Base-by-base conservation (phyloP, 1,140 invertebrate species). In the Diabrotica undecimpunctata region DNA sequence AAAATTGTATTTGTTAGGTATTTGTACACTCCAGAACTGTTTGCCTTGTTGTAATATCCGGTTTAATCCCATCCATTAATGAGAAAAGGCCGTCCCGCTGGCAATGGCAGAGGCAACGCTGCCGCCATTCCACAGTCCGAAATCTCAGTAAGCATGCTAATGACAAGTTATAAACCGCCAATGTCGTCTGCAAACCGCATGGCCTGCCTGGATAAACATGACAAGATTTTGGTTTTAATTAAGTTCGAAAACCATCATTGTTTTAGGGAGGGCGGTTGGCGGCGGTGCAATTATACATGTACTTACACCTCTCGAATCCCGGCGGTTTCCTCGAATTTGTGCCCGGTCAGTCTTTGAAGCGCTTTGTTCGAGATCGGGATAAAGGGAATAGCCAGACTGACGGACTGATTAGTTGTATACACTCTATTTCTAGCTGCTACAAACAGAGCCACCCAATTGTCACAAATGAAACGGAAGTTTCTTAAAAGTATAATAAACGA, bases 111-210 rank as follows among this genome's bases (percentile, higher is more conserved):
- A 54, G 53, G 2, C 10, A 54, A 54, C 53, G 25, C 53, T 4
- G 12, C 12, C 25, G 25, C 12, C 8, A 54, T 54, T 35, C 39
- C 39, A 13, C 51, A 65, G 64, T 66, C 69, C 66, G 70, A 73
- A 73, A 70, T 73, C 73, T 70, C 66, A 66, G 68, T 55, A 68
- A 69, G 74, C 71, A 72, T 75, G 74, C 68, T 72, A 75, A 75
- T 72, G 74, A 75, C 74, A 75, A 75, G 71, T 74, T 75, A 75
- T 75, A 75, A 75, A 75, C 74, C 74, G 68, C 71, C 70, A 67
- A 71, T 72, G 71, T 73, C 72, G 65, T 67, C 66, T 67, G 62
- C 69, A 66, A 46, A 75, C 69, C 70, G 70, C 67, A 66, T 38
- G 64, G 65, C 36, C n/a, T 46, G 63, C 64, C 67, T 71, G 71